Conservation (phyloP, 2,113 vertebrate genomes). For the Dasyurus viverrinus region DNA sequence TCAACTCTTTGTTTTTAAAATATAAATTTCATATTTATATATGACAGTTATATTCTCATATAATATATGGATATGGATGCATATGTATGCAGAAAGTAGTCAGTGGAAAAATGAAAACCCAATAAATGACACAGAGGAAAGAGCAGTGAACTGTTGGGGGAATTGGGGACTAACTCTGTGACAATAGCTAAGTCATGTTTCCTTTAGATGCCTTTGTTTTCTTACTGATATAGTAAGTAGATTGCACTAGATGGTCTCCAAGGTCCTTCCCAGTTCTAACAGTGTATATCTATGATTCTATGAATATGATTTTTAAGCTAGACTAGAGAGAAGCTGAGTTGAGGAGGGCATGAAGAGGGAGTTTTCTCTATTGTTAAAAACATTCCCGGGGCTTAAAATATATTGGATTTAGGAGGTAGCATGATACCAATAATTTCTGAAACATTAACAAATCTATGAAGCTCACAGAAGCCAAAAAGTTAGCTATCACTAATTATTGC, state of each 20-base stretch:
- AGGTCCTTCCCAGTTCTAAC: background rate
- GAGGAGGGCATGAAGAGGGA: background rate
- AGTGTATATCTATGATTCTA: background rate
- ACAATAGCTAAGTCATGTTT: background rate
- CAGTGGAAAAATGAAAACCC: background rate
- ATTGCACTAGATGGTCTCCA: background rate
- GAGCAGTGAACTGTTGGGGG: background rate
- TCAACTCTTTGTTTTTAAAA: background rate
- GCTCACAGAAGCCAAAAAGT: conserved; percentile 10
- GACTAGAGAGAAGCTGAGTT: background rate
- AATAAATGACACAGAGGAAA: background rate
- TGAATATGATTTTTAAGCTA: background rate
- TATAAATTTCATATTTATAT: background rate
- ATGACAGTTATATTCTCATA: background rate
- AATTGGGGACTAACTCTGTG: background rate
- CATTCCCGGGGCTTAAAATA: background rate
- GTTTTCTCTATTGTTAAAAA: background rate
- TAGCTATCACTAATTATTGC: conserved; percentile 14
- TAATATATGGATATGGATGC: too few species aligned
- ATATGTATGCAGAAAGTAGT: background rate
- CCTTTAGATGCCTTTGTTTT: background rate
- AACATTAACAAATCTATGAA: conserved; percentile 6
- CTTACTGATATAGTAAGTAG: background rate
- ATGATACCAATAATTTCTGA: background rate
- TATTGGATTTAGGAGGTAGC: background rate